These are phyloP conservation scores for Ctenopoma kingsleyae DNA, from an alignment of 2,797 vertebrate species.

Conservation along the genomic window DNA sequence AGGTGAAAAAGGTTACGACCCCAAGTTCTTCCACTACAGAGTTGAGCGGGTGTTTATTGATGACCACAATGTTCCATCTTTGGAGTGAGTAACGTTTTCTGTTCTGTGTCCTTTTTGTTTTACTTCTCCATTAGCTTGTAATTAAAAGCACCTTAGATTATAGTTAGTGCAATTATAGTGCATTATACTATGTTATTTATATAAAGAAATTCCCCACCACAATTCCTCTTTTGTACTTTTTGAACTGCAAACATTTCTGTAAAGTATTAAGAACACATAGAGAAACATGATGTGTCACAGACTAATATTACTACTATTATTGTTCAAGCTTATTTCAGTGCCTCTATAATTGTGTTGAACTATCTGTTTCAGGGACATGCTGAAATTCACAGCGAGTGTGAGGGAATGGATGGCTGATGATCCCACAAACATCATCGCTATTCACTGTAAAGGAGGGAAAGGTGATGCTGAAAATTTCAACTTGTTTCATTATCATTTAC, in stretches of 20 bases:
- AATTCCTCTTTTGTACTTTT: background rate
- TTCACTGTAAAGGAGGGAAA: conserved; percentile 98
- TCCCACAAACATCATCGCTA: conserved; percentile 87
- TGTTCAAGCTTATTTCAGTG: background rate
- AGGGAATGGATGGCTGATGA: conserved; percentile 91
- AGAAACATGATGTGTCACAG: conserved; percentile 1
- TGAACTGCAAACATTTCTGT: background rate
- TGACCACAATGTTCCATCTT: conserved; percentile 93
- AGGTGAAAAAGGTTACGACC: conserved; percentile 96
- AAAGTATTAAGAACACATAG: background rate
- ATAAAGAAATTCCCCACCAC: no score
- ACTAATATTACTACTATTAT: background rate
- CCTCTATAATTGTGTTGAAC: background rate
- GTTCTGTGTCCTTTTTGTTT: background rate
- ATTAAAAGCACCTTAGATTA: background rate
- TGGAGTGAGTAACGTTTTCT: conserved; percentile 86
- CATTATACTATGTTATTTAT: background rate
- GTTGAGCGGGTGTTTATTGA: conserved; percentile 93
- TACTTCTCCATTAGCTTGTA: background rate
- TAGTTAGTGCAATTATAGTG: background rate
- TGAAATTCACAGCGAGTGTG: conserved; percentile 89
- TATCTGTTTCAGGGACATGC: conserved; percentile 88
- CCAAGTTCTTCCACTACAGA: conserved; percentile 91
- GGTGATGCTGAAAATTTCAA: conserved; percentile 76
- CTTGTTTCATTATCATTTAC: background rate